Evolutionary conservation across 53 echinoderm and acorn worm genomes (phyloP), one percentile per base, ranked within the genome.

Genomic region (Holothuria leucospilota): DNA sequence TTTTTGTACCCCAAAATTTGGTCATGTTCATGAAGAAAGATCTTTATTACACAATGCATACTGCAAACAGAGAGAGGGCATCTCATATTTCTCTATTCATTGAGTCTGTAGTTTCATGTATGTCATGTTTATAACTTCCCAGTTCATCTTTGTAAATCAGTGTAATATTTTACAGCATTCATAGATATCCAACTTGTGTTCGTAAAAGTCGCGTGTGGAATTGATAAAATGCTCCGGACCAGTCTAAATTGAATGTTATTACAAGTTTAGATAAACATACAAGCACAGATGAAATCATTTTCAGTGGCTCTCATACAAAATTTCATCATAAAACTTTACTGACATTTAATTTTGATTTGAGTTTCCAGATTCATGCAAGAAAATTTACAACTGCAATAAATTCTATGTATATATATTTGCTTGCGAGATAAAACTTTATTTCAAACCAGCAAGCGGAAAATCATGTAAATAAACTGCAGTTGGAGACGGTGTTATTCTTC

Each of bases 191-290:
- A 23, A 51, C 49, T 49, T 25, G 75, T 23, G 75, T 75, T 75
- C 75, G 75, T 75, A 75, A 75, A 75, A 75, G 75, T 75, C 75
- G 75, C 75, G 75, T 75, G 75, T 75, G 75, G 75, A 75, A 75
- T 75, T 75, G 75, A 75, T 75, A 75, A 75, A 75, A 75, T 49
- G 46, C 49, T 49, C 52, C 24, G 51, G 40, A 75, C 75, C 75
- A 75, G 75, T 51, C 75, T 75, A 75, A 75, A 75, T 75, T 75
- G 75, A 75, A 75, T 75, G 75, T 75, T 75, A 75, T 75, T 75
- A 75, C 75, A 75, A 75, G 75, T 75, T 75, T 75, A 75, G 75
- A 75, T 75, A 75, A 75, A 75, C 75, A 75, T 75, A 27, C 27
- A 75, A 25, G 51, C 75, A 75, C 75, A 75, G 75, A 75, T 75